Base-by-base conservation (phyloP, 1,140 invertebrate species). In the Drosophila subobscura region DNA sequence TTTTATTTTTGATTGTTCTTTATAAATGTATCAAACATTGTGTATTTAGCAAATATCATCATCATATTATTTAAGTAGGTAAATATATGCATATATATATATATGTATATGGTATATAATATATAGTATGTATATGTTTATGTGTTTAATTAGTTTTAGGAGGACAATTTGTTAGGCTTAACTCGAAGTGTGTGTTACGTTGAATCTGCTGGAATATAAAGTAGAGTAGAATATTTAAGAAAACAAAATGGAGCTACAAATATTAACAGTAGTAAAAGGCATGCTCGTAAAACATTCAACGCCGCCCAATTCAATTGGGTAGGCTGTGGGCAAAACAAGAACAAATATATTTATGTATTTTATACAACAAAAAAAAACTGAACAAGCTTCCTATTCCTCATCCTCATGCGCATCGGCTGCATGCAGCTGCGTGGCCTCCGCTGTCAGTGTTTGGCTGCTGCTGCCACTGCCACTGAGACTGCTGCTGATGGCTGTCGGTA, bases 11-110 rank as follows among this genome's bases (percentile, higher is more conserved):
- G 72, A 53, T 72, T 72, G 70, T 72, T 72, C 65, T 68, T 72
- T 79, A 72, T 67, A 79, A 84, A 79, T 83, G 71, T 83, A 85
- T 85, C 58, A 75, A 85, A 84, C 79, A 85, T 84, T 85, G 63
- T 72, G 77, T 79, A 50, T 67, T 73, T 74, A 79, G 52, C 55
- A 65, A 47, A 42, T 73, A 67, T 77, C 45, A 65, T 59, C 68
- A 67, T 77, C 29, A 72, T 56, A 60, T 84, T 67, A 25, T 67
- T 68, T 68, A 68, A 68, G 65, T 68, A 64, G 63, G 68, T 68
- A 68, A 68, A 68, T 68, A 50, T 42, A 68, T 76, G 60, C 56
- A 72, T 72, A 64, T 64, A 73, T 58, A 58, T 70, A 67, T 79
- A 56, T 76, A 61, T 45, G 50, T 63, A 41, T 54, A 27, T 58